Percentiles rank a stretch among this genome's conserved stretches.
phyloP scores from a whole-genome alignment of 35 echinoderm and acorn worm species.

The Stichopus chloronotus region DNA sequence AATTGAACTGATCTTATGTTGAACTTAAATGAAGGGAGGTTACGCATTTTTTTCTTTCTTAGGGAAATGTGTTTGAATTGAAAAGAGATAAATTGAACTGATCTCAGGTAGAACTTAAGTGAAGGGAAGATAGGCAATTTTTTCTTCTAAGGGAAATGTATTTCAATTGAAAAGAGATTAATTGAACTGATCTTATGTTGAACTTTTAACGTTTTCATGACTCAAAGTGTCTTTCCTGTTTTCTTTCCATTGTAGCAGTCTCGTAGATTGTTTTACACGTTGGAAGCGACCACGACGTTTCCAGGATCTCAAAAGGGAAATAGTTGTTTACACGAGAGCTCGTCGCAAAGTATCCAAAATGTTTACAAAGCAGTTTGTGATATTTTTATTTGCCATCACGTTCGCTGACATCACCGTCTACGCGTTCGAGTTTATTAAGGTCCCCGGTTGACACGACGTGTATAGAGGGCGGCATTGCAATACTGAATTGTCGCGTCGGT shows the following conservation, averaged over 20 bases:
- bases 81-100: no score
- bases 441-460: constrained; percentile 22
- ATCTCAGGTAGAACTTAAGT: no score
- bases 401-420: neutral
- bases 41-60: no score
- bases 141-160: no score
- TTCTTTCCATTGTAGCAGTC: neutral
- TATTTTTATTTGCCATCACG: neutral
- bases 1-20: no score
- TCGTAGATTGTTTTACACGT: neutral
- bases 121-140: no score
- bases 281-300: neutral
- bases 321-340: neutral
- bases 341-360: neutral
- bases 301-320: neutral
- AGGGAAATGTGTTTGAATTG: no score
- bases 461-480: neutral
- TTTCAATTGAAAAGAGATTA: no score
- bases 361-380: neutral
- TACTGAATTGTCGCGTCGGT: constrained; percentile 3
- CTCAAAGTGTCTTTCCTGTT: neutral
- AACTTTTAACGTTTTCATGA: no score
- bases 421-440: neutral
- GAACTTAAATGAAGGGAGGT: no score
- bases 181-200: no score